A percentile compares a stretch with the other conserved stretches of the same genome.
These are phyloP conservation scores for Brachionus plicatilis DNA, from an alignment of 1,140 invertebrate species.

Conservation along the genomic window DNA sequence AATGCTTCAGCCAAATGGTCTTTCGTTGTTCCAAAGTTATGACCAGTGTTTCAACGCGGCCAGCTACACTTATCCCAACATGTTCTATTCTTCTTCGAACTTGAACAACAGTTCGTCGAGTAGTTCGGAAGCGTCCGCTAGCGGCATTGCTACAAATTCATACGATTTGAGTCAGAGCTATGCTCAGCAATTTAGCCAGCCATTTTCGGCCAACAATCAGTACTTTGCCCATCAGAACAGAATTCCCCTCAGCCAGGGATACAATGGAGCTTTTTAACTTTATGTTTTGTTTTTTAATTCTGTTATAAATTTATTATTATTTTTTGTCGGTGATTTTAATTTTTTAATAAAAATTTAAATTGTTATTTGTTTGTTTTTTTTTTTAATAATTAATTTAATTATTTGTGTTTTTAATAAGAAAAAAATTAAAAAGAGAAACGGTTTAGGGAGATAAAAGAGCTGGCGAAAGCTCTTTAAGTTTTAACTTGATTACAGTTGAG, in stretches of 20 bases:
- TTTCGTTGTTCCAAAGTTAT: neutral
- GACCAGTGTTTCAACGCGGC: neutral
- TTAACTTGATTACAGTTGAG: slow-evolving; percentile 30
- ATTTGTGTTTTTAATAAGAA: too few relatives aligned
- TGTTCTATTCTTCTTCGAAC: slow-evolving; percentile 13
- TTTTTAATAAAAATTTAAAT: slow-evolving; percentile 16
- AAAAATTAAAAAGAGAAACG: neutral
- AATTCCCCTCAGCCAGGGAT: neutral
- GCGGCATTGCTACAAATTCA: neutral
- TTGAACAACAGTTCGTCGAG: neutral
- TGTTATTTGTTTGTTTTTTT: neutral
- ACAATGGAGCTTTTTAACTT: slow-evolving; percentile 11
- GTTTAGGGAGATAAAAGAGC: neutral
- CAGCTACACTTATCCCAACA: neutral
- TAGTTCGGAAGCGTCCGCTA: neutral
- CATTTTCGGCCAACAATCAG: neutral
- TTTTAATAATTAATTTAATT: neutral
- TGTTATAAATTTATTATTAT: neutral
- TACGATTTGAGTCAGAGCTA: neutral
- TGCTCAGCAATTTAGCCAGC: neutral
- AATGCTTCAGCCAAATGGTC: neutral
- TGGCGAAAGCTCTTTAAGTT: neutral
- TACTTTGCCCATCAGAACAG: neutral
- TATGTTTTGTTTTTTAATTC: neutral
- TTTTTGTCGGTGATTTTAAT: slow-evolving; percentile 33